Evolutionary conservation across 2,113 vertebrate genomes (phyloP).

Genomic region (Chauna torquata): DNA sequence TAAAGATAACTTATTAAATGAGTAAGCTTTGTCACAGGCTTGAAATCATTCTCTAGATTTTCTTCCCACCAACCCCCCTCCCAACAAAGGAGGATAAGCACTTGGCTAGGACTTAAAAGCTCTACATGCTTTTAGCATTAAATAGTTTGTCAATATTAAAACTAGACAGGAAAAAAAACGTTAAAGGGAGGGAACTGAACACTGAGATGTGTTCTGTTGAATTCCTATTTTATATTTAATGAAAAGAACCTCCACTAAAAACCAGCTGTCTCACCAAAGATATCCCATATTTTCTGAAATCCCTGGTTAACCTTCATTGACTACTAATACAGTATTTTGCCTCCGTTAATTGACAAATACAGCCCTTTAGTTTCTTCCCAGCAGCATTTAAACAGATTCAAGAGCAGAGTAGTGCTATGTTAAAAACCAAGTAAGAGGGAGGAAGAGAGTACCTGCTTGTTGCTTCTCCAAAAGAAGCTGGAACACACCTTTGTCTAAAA

Average conservation of each 20-base stretch:
- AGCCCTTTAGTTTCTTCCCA: not conserved
- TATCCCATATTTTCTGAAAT: not conserved
- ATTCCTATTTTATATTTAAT: not conserved
- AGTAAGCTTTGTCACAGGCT: not conserved
- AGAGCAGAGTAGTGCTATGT: not conserved
- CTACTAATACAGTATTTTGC: not conserved
- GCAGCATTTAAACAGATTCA: constrained; percentile 4
- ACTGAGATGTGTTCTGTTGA: not conserved
- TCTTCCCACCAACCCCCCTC: not conserved
- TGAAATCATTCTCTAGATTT: not conserved
- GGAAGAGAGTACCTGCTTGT: not conserved
- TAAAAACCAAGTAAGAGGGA: not conserved
- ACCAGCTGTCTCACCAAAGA: not conserved
- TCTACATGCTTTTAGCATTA: not conserved
- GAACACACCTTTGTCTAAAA: not conserved
- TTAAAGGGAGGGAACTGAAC: not conserved
- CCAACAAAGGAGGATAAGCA: not conserved
- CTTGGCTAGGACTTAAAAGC: not conserved
- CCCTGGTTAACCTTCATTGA: not conserved
- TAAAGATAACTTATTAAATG: not conserved
- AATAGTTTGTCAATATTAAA: not conserved
- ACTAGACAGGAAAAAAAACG: not conserved
- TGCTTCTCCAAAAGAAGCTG: not conserved
- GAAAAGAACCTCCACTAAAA: not conserved
- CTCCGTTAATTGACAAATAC: not conserved